Evolutionary conservation across 2,113 vertebrate species (phyloP).

Genomic region (Ancistrus triradiatus): DNA sequence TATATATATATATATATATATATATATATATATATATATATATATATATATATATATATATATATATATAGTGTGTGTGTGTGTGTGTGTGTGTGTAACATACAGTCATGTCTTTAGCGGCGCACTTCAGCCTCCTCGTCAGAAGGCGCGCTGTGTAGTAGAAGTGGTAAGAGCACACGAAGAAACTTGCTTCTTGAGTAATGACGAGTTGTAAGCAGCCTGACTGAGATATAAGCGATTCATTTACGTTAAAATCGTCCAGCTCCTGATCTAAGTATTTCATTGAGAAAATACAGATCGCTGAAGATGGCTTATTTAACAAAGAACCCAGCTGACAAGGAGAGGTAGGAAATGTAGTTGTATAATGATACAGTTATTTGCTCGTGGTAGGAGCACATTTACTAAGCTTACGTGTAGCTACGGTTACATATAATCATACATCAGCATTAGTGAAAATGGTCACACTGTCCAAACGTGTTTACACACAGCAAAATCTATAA

Average conservation of each 20-base stretch:
- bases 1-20: too few species aligned
- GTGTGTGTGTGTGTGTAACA: too few species aligned
- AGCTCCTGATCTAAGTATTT: too few species aligned
- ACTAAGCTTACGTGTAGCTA: not conserved
- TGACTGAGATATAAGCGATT: slow-evolving; percentile 1
- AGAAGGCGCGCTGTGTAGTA: not conserved
- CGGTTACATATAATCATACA: too few species aligned
- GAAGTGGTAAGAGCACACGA: not conserved
- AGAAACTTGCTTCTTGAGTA: not conserved
- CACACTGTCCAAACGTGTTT: too few species aligned
- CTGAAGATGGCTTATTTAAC: slow-evolving; percentile 70
- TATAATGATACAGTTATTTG: not conserved
- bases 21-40: too few species aligned
- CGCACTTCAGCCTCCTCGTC: not conserved
- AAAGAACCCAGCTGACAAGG: slow-evolving; percentile 60
- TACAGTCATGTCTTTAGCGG: too few species aligned
- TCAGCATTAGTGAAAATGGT: too few species aligned
- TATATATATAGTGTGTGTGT: too few species aligned
- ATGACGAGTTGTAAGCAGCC: not conserved
- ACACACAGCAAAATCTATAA: too few species aligned
- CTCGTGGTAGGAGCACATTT: not conserved
- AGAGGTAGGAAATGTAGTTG: slow-evolving; percentile 63
- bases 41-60: too few species aligned
- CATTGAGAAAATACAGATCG: not conserved
- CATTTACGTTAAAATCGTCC: not conserved